Conservation (phyloP, 1,140 invertebrate genomes). For the Centruroides sculpturatus region DNA sequence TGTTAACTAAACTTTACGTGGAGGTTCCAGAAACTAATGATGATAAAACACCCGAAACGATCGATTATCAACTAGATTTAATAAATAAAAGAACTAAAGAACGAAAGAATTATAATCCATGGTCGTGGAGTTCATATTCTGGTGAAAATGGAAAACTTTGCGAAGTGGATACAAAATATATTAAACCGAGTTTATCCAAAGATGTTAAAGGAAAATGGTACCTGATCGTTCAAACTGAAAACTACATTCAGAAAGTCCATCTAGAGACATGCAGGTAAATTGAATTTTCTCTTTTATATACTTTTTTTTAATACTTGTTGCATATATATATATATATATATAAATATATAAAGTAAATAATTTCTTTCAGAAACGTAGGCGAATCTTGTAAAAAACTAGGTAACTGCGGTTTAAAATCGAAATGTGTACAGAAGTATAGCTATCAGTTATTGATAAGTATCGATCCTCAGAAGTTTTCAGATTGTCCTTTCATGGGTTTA, state of each 20-base stretch:
- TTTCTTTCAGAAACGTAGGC: slow-evolving; percentile 14
- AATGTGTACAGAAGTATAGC: slow-evolving; percentile 21
- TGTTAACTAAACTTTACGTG: too few species aligned
- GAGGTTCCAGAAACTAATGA: too few species aligned
- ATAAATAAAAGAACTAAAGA: too few species aligned
- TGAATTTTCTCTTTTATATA: too few species aligned
- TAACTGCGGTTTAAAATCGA: slow-evolving; percentile 17
- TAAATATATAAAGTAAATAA: too few species aligned
- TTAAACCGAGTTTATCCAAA: slow-evolving; percentile 14
- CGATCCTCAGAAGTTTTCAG: slow-evolving; percentile 14
- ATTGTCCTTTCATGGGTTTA: slow-evolving; percentile 20
- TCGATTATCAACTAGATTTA: too few species aligned
- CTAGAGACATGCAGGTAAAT: slow-evolving; percentile 15
- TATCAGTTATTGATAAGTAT: slow-evolving; percentile 21
- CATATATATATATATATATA: too few species aligned
- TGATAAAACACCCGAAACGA: too few species aligned
- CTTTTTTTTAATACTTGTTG: too few species aligned
- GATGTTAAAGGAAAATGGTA: slow-evolving; percentile 16
- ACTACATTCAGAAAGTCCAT: slow-evolving; percentile 9
- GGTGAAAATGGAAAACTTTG: not conserved
- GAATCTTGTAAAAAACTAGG: slow-evolving; percentile 16
- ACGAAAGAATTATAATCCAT: too few species aligned
- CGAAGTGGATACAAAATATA: slow-evolving; percentile 4
- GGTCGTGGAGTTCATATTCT: too few species aligned
- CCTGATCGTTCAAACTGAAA: slow-evolving; percentile 15